Base-by-base conservation (phyloP, 2,888 invertebrate genomes). In the Liodrosophila aerea region DNA sequence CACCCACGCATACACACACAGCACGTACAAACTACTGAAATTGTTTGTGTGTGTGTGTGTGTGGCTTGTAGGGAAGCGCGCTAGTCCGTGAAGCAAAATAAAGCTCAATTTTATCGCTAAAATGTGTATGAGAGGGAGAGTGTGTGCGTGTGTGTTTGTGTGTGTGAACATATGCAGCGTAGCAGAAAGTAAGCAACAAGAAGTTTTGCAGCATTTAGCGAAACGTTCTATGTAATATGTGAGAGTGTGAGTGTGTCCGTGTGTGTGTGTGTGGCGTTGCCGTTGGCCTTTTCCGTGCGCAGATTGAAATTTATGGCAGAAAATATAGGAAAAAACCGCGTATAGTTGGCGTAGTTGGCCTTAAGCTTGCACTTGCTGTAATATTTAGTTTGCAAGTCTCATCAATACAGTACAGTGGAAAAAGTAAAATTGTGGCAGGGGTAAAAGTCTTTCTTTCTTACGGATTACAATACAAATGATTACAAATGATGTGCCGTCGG, bases 271-370 rank as follows among this genome's bases (percentile, higher is more conserved):
- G 34, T 40, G 33, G 31, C 52, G n/a, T 22, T 51, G 39, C 59
- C 60, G 33, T 15, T 50, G 43, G 60, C 49, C 47, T 47, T 56
- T 36, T 47, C 46, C 36, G 41, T 63, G 37, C 39, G 11, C 45
- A 61, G 63, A 80, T 83, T 76, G 73, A 84, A 85, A 80, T 85
- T 85, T 80, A 80, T 84, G 84, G 51, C 64, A 63, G 49, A 52
- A 45, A 43, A 39, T 44, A 34, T 18, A 41, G n/a, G n/a, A 16
- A 15, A 36, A 29, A n/a, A 31, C 7, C 16, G 18, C 12, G 30
- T 11, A 15, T 7, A 37, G 18, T 22, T 22, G n/a, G n/a, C n/a
- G n/a, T n/a, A 49, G 34, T 40, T 41, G 9, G 34, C 29, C 49
- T 59, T 61, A 54, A 43, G 50, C 39, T 46, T 53, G 41, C 36